phyloP scores from a whole-genome alignment of 2,888 invertebrate genomes.

The Leucophora obtusa region DNA sequence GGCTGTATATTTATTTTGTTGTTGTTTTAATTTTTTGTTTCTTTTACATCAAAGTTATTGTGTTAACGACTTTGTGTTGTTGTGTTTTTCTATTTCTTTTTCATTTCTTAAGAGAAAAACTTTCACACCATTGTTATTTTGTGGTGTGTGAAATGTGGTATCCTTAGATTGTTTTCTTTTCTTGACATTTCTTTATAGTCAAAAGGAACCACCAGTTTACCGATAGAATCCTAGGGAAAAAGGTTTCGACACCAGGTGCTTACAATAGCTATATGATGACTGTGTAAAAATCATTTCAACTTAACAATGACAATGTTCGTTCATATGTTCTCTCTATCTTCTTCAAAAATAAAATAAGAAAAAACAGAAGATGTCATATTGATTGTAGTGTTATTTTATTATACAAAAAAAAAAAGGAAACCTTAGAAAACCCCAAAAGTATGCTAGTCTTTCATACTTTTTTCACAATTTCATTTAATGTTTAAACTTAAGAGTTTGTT shows the following conservation, averaged over 20 bases:
- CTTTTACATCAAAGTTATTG: constrained; percentile 43
- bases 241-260: constrained; percentile 65
- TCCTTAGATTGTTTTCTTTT: constrained; percentile 28
- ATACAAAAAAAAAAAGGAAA: neutral
- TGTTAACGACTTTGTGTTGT: constrained; percentile 45
- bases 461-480: constrained; percentile 21
- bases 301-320: constrained; percentile 40
- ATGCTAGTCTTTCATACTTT: constrained; percentile 20
- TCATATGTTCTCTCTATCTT: neutral
- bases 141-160: constrained; percentile 56
- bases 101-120: constrained; percentile 19
- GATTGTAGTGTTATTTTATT: constrained; percentile 51
- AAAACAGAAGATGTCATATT: constrained; percentile 55
- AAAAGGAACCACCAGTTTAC: constrained; percentile 17
- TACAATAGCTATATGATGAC: constrained; percentile 66
- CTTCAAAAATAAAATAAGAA: neutral
- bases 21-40: constrained; percentile 15
- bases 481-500: constrained; percentile 25
- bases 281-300: constrained; percentile 49
- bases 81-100: neutral
- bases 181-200: constrained; percentile 7
- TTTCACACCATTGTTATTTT: constrained; percentile 46
- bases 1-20: neutral
- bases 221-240: constrained; percentile 33
- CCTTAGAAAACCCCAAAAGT: constrained; percentile 19